Evolutionary conservation across 1,140 invertebrate species (phyloP).

Genomic region (Scaptomyza hsui): DNA sequence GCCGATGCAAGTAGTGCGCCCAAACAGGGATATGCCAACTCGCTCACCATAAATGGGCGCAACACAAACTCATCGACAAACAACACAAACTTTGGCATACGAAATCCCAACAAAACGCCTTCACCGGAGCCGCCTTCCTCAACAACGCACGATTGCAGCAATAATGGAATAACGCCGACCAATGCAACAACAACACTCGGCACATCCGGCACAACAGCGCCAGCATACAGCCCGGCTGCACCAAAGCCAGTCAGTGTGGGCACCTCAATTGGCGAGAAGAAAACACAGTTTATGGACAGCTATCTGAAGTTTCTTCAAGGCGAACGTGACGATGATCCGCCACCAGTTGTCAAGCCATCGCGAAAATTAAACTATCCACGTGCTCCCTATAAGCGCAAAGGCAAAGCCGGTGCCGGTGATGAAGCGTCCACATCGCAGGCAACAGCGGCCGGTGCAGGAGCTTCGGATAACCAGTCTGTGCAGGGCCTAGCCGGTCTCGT

Average conservation of each 20-base stretch:
- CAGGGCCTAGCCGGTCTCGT: conserved; percentile 52
- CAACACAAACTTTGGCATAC: conserved; percentile 80
- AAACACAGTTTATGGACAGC: conserved; percentile 92
- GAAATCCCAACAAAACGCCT: conserved; percentile 76
- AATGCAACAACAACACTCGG: conserved; percentile 14
- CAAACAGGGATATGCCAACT: conserved; percentile 85
- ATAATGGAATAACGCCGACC: conserved; percentile 50
- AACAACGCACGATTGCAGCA: conserved; percentile 56
- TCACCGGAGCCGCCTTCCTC: conserved; percentile 63
- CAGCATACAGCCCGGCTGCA: conserved; percentile 35
- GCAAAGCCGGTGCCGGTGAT: conserved; percentile 45
- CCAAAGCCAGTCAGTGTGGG: conserved; percentile 85
- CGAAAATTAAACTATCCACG: conserved; percentile 77
- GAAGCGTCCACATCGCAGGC: conserved; percentile 64
- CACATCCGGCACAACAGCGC: conserved; percentile 16
- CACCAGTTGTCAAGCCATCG: conserved; percentile 85
- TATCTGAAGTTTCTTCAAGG: conserved; percentile 93
- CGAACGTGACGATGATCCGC: conserved; percentile 91
- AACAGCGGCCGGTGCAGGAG: conserved; percentile 47
- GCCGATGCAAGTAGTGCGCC: conserved; percentile 85
- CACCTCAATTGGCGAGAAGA: conserved; percentile 86
- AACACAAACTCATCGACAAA: conserved; percentile 71
- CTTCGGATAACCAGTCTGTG: conserved; percentile 24
- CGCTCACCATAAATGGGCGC: conserved; percentile 78
- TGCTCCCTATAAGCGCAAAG: conserved; percentile 67